These are phyloP conservation scores for Heliothis virescens DNA, from an alignment of 1,140 invertebrate genomes.

Conservation along the genomic window DNA sequence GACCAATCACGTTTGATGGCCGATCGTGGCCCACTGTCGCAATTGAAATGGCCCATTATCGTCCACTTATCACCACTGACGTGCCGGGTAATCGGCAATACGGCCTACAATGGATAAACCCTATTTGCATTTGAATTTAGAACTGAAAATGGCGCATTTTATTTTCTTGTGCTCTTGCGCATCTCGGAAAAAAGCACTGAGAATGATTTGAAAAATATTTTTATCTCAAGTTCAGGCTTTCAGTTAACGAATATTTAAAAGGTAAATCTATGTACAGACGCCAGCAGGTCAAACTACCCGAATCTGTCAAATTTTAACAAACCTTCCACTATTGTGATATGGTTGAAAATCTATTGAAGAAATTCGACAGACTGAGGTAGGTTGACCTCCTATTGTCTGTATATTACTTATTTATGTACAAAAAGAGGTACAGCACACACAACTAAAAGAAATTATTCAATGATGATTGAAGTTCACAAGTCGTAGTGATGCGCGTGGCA, in stretches of 20 bases:
- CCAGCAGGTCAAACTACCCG: neutral
- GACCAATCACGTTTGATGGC: conserved; percentile 43
- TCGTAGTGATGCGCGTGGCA: conserved; percentile 1
- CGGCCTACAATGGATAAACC: conserved; percentile 5
- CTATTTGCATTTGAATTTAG: neutral
- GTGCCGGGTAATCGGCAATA: conserved; percentile 31
- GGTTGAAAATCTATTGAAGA: too few species aligned
- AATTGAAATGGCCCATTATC: conserved; percentile 54
- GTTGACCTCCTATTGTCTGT: too few species aligned
- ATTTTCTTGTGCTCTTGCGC: neutral
- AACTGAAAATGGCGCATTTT: neutral
- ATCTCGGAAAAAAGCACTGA: neutral
- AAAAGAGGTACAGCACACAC: too few species aligned
- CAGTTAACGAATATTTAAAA: too few species aligned
- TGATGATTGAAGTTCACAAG: neutral
- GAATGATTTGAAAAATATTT: too few species aligned
- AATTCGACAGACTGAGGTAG: too few species aligned
- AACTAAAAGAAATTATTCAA: too few species aligned
- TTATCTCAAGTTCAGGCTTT: too few species aligned
- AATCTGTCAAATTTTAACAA: too few species aligned
- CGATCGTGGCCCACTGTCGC: conserved; percentile 39
- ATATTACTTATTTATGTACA: too few species aligned
- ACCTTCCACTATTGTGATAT: too few species aligned
- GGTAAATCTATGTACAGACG: too few species aligned
- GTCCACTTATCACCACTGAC: conserved; percentile 55